These are phyloP conservation scores for Halichondria panicea DNA, from an alignment of 37 sponge, comb jelly and placozoan genomes.

Conservation along the genomic window DNA sequence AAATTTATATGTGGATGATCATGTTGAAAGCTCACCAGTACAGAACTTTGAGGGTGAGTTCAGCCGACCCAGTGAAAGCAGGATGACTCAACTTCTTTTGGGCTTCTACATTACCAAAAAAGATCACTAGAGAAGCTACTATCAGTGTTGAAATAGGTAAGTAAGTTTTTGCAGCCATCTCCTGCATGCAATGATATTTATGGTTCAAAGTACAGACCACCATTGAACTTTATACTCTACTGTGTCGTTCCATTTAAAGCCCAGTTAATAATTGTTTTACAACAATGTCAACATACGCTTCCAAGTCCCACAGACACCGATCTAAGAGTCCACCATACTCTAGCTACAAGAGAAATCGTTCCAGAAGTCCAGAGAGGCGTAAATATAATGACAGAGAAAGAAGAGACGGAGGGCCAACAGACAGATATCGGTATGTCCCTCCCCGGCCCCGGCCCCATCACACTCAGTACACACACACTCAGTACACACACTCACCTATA, in stretches of 20 bases:
- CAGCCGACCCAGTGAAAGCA: slow-evolving; percentile 18
- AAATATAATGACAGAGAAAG: background rate
- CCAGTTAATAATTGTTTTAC: too few relatives aligned
- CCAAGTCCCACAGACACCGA: background rate
- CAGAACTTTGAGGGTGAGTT: slow-evolving; percentile 30
- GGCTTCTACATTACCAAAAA: slow-evolving; percentile 4
- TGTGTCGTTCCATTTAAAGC: too few relatives aligned
- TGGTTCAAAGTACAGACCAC: too few relatives aligned
- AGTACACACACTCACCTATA: too few relatives aligned
- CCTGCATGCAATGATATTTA: too few relatives aligned
- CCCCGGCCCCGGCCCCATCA: too few relatives aligned
- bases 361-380: background rate
- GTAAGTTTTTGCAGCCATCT: too few relatives aligned
- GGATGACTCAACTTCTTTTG: slow-evolving; percentile 38
- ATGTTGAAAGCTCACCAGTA: slow-evolving; percentile 47
- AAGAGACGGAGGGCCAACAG: background rate
- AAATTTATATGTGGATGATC: too few relatives aligned
- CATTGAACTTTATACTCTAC: too few relatives aligned
- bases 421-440: background rate
- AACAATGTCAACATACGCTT: background rate
- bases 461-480: too few relatives aligned
- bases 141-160: too few relatives aligned
- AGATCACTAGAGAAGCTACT: background rate
- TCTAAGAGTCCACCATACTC: slow-evolving; percentile 13
- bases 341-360: slow-evolving; percentile 1